Evolutionary conservation across 1,140 invertebrate genomes (phyloP).

Genomic region (Zaprionus vittiger): DNA sequence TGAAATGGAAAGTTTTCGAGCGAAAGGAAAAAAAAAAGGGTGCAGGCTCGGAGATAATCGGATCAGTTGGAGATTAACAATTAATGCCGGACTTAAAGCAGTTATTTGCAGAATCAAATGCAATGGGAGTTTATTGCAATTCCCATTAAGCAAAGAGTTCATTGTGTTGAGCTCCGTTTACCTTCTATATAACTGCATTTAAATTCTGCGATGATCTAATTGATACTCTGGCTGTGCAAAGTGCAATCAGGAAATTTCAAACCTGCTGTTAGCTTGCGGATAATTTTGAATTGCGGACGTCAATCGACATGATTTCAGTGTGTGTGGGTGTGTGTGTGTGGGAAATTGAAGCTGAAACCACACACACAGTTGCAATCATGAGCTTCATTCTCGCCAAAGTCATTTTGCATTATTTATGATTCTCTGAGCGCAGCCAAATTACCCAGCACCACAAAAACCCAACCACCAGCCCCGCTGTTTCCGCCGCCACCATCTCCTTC

Average conservation of each 20-base stretch:
- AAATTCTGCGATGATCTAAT: background rate
- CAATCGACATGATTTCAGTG: background rate
- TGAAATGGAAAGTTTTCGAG: background rate
- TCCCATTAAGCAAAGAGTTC: background rate
- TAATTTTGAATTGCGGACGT: background rate
- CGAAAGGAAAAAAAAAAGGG: background rate
- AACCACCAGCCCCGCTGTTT: background rate
- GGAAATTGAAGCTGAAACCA: conserved; percentile 18
- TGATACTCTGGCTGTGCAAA: background rate
- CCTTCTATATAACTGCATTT: background rate
- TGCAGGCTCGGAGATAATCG: background rate
- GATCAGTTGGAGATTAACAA: conserved; percentile 6
- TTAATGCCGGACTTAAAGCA: background rate
- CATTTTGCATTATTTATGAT: conserved; percentile 65
- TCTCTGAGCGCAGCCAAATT: conserved; percentile 35
- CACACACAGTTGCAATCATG: conserved; percentile 37
- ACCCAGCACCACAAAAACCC: conserved; percentile 15
- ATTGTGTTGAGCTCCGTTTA: background rate
- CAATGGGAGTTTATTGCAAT: background rate
- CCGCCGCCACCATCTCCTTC: too few species aligned
- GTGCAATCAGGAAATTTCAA: background rate
- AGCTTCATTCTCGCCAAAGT: conserved; percentile 36
- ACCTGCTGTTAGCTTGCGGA: background rate
- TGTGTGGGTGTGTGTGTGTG: background rate
- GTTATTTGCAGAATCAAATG: background rate